These are phyloP conservation scores for Ormyrus rosae DNA, from an alignment of 2,888 invertebrate genomes.

Conservation along the genomic window DNA sequence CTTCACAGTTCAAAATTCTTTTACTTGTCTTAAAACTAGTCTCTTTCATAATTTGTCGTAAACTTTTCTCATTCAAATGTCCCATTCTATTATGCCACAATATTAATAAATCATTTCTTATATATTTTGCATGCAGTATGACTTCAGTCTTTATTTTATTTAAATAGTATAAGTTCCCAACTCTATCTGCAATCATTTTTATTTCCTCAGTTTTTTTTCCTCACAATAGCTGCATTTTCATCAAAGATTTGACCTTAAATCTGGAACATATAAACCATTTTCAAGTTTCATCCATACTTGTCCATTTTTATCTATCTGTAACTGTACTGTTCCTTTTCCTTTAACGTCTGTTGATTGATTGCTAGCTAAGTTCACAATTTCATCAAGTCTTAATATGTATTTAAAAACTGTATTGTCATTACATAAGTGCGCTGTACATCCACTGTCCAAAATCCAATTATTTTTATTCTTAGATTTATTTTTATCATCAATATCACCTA, in stretches of 20 bases:
- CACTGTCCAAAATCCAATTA: slow-evolving; percentile 27
- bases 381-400: neutral
- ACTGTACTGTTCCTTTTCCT: slow-evolving; percentile 10
- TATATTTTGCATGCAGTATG: neutral
- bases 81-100: too few relatives aligned
- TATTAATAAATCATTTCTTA: neutral
- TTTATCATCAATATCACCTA: neutral
- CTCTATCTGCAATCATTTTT: slow-evolving; percentile 20
- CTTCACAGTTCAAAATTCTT: neutral
- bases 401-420: neutral
- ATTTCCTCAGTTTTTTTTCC: neutral
- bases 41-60: neutral
- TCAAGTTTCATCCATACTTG: slow-evolving; percentile 7
- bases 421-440: slow-evolving; percentile 29
- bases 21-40: neutral
- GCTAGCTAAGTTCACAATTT: slow-evolving; percentile 24
- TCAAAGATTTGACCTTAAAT: slow-evolving; percentile 23
- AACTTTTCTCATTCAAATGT: neutral
- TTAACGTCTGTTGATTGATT: neutral
- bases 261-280: slow-evolving; percentile 32
- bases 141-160: slow-evolving; percentile 1
- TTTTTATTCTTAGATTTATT: neutral
- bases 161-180: slow-evolving; percentile 29
- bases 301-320: slow-evolving; percentile 4
- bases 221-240: slow-evolving; percentile 10